Percentiles rank a stretch among this genome's conserved stretches.
These are phyloP conservation scores for Athripsodes cinereus DNA, from an alignment of 2,888 invertebrate genomes.

Conservation along the genomic window DNA sequence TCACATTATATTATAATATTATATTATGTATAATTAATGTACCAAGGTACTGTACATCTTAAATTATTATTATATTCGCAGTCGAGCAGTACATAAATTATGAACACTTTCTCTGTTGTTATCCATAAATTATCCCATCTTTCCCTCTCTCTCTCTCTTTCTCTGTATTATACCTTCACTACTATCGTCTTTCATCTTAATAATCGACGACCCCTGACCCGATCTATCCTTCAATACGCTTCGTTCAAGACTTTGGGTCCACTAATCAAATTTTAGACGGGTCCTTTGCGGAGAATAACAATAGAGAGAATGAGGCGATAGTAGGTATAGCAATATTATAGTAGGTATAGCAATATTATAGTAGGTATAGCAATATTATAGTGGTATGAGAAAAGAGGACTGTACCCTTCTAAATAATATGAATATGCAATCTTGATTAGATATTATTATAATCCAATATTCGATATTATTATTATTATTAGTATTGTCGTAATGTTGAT, in stretches of 20 bases:
- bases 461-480: too few species aligned
- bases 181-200: constrained; percentile 28
- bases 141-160: constrained; percentile 12
- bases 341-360: too few species aligned
- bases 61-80: constrained; percentile 9
- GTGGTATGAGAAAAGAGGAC: neutral
- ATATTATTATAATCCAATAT: too few species aligned
- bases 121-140: constrained; percentile 27
- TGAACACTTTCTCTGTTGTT: constrained; percentile 24
- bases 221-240: constrained; percentile 20
- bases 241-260: constrained; percentile 9
- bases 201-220: constrained; percentile 25
- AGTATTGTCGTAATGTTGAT: neutral
- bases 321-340: too few species aligned
- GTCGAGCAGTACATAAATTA: constrained; percentile 24
- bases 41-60: too few species aligned
- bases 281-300: constrained; percentile 16
- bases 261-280: constrained; percentile 16
- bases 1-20: too few species aligned
- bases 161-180: constrained; percentile 12
- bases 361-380: too few species aligned
- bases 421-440: constrained; percentile 1
- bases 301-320: constrained; percentile 1
- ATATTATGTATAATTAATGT: too few species aligned
- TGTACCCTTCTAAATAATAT: constrained; percentile 2